phyloP scores from a whole-genome alignment of 2,888 invertebrate species.

The Koerneria pararmatus region DNA sequence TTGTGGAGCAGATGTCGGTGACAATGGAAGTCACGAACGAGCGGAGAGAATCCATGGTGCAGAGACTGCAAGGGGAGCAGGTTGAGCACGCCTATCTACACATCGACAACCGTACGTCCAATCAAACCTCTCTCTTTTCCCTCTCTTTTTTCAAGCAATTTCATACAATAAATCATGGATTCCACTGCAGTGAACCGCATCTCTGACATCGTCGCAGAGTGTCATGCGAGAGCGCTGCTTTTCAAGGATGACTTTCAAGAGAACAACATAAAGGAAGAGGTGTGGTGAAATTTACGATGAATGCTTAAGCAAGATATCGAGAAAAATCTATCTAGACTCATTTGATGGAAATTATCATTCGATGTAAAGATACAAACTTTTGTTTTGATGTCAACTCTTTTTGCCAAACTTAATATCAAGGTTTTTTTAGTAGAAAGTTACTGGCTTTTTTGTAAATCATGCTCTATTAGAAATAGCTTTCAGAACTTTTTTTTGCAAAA shows the following conservation, averaged over 20 bases:
- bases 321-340: conserved; percentile 2
- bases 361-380: too few relatives aligned
- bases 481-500: too few relatives aligned
- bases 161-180: background rate
- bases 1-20: conserved; percentile 33
- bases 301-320: conserved; percentile 5
- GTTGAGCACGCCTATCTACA: conserved; percentile 27
- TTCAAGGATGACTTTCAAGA: too few relatives aligned
- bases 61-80: conserved; percentile 42
- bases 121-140: conserved; percentile 6
- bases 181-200: conserved; percentile 17
- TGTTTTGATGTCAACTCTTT: too few relatives aligned
- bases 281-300: too few relatives aligned
- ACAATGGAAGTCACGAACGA: conserved; percentile 30
- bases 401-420: too few relatives aligned
- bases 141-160: background rate
- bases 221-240: background rate
- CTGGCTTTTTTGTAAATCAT: too few relatives aligned
- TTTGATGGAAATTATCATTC: too few relatives aligned
- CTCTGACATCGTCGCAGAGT: conserved; percentile 4
- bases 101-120: conserved; percentile 29
- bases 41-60: conserved; percentile 32
- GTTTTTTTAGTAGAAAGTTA: too few relatives aligned
- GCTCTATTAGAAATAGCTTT: too few relatives aligned
- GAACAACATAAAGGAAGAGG: background rate